Percentiles rank a stretch among this genome's conserved stretches.
phyloP scores from a whole-genome alignment of 2,888 invertebrate genomes.

The Amblyteles armatorius region DNA sequence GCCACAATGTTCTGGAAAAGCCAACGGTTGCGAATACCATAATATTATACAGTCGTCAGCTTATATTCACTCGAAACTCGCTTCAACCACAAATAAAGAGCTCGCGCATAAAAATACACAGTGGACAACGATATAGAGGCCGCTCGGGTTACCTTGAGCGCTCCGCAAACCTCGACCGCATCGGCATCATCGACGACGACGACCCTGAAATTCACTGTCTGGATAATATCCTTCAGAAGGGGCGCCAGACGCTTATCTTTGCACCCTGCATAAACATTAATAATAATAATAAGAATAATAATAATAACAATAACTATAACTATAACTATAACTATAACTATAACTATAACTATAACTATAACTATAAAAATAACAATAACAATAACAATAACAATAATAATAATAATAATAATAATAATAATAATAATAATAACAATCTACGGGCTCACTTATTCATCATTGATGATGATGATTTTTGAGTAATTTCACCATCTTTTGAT shows the following conservation, averaged over 20 bases:
- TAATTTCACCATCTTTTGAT: too few relatives aligned
- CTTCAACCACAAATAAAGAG: not conserved
- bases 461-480: too few relatives aligned
- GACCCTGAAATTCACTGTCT: slow-evolving; percentile 89
- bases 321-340: too few relatives aligned
- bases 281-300: too few relatives aligned
- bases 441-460: too few relatives aligned
- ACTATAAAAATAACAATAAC: too few relatives aligned
- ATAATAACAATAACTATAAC: too few relatives aligned
- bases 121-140: not conserved
- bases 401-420: too few relatives aligned
- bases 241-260: slow-evolving; percentile 85
- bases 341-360: too few relatives aligned
- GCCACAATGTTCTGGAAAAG: slow-evolving; percentile 88
- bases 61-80: slow-evolving; percentile 3
- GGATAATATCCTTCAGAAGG: slow-evolving; percentile 87
- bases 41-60: slow-evolving; percentile 30
- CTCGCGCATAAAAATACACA: not conserved
- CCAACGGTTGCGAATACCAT: not conserved
- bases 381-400: too few relatives aligned
- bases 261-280: slow-evolving; percentile 79
- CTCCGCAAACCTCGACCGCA: slow-evolving; percentile 90
- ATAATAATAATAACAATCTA: too few relatives aligned
- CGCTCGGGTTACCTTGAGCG: slow-evolving; percentile 84
- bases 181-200: slow-evolving; percentile 88